Base-by-base conservation (phyloP, 2,888 invertebrate species). In the Tuta absoluta region DNA sequence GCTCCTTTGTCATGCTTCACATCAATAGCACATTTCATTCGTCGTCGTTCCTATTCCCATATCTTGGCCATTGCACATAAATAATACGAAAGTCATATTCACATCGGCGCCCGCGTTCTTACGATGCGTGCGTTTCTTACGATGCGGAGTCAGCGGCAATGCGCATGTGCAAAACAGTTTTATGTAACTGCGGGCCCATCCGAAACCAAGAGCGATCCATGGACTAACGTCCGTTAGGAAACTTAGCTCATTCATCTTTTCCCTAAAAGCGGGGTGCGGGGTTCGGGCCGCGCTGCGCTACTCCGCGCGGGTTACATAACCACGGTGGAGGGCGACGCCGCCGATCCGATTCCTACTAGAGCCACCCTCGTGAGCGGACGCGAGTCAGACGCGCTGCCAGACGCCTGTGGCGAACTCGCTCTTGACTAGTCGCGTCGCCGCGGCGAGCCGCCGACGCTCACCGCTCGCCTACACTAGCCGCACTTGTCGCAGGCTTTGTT, bases 221-320 rank as follows among this genome's bases (percentile, higher is more conserved):
- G 87, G 86, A 79, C 84, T 84, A 82, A 78, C 81, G 87, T 86
- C 86, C 85, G 86, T 85, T 85, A 84, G 86, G 85, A 88, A 91
- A 91, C 85, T 90, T 91, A 86, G 73, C 86, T 86, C 90, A 91
- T 90, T 91, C 90, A 90, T 91, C 89, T 89, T 90, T 91, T 88
- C 86, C 87, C 84, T 82, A 84, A 88, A 85, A 80, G 84, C 78
- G 88, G 87, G 87, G 88, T 67, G 87, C 69, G 85, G 88, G 87
- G 86, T 71, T 65, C 74, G 75, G 76, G 70, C 73, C 24, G 82
- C 79, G 85, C 82, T 83, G 87, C 86, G 86, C 85, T 87, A 87
- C 86, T 82, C 78, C 79, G 85, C 78, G 81, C 77, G 79, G 70
- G 84, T 89, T 89, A 89, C 80, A 75, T 90, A 90, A 89, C 81